Evolutionary conservation across 2,888 invertebrate genomes (phyloP).

Genomic region (Cataglyphis livida): DNA sequence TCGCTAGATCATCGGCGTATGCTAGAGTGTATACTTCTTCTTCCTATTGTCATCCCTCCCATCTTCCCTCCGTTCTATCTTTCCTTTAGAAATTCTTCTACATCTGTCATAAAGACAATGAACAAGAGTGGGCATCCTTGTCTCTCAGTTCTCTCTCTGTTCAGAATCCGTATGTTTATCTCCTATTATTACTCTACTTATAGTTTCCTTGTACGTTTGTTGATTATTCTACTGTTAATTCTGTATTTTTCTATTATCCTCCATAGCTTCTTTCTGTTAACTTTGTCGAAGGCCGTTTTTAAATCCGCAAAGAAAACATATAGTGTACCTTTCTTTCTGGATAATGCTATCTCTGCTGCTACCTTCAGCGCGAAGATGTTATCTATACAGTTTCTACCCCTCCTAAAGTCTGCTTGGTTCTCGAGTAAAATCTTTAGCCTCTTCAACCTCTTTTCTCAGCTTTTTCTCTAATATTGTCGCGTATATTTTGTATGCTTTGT

Average conservation of each 20-base stretch:
- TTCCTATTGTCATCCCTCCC: background rate
- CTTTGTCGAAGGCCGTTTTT: background rate
- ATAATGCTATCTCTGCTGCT: background rate
- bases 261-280: background rate
- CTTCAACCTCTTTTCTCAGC: background rate
- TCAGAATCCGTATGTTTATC: background rate
- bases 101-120: background rate
- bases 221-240: background rate
- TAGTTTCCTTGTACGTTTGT: background rate
- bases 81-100: background rate
- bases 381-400: background rate
- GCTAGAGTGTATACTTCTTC: background rate
- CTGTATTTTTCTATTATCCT: background rate
- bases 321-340: background rate
- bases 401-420: slow-evolving; percentile 16
- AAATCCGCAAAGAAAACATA: background rate
- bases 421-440: background rate
- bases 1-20: background rate
- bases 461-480: background rate
- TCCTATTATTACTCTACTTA: background rate
- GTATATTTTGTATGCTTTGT: slow-evolving; percentile 20
- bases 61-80: background rate
- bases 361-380: slow-evolving; percentile 1
- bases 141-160: background rate
- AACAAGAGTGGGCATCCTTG: background rate